These are phyloP conservation scores for Saguinus midas DNA, from an alignment of 2,113 vertebrate species.

Conservation along the genomic window DNA sequence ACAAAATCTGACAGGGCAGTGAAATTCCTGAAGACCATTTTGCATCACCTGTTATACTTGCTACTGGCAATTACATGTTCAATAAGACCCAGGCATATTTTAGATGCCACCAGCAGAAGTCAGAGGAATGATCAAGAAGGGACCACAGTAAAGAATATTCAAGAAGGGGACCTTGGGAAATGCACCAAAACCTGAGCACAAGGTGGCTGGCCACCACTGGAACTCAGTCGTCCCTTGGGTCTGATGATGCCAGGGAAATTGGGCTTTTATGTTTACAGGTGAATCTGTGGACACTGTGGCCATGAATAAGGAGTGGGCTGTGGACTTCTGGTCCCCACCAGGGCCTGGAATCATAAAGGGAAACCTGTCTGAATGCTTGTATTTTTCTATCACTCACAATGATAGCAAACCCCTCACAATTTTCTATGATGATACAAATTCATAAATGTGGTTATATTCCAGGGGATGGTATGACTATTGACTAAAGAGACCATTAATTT, in stretches of 20 bases:
- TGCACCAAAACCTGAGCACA: background rate
- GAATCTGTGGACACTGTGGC: background rate
- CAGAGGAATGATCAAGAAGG: background rate
- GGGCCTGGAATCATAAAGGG: background rate
- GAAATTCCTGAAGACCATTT: background rate
- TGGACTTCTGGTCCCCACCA: background rate
- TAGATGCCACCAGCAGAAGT: background rate
- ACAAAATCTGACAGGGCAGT: background rate
- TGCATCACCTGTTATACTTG: background rate
- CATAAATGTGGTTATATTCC: background rate
- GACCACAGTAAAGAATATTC: background rate
- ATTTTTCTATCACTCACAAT: background rate
- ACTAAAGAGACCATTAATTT: background rate
- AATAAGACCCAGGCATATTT: constrained; percentile 12
- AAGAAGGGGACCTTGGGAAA: background rate
- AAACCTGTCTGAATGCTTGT: background rate
- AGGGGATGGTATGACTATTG: background rate
- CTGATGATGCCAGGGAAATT: background rate
- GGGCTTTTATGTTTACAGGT: background rate
- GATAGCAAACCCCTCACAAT: background rate
- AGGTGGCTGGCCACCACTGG: background rate
- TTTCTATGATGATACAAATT: background rate
- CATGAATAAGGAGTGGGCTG: background rate
- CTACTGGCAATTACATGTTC: background rate
- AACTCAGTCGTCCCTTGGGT: background rate